phyloP scores from a whole-genome alignment of 2,888 invertebrate genomes.

The Metacarcinus magister region DNA sequence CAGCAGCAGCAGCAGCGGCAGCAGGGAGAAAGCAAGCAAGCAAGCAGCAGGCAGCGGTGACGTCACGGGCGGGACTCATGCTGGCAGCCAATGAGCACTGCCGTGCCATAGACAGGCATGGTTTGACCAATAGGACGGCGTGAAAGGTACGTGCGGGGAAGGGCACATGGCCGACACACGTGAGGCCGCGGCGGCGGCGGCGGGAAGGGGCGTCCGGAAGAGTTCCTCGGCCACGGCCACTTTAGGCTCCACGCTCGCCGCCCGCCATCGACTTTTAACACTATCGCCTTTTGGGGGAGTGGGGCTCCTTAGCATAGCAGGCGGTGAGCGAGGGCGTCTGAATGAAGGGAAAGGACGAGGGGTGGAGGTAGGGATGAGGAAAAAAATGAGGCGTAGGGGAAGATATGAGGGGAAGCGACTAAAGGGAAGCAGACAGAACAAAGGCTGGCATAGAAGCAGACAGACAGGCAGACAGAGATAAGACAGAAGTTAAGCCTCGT shows the following conservation, averaged over 20 bases:
- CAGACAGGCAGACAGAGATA: background rate
- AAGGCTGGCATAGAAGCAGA: background rate
- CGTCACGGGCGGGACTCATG: background rate
- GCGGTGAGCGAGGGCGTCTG: background rate
- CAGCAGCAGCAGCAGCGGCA: conserved; percentile 22
- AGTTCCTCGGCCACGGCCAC: conserved; percentile 46
- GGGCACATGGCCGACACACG: conserved; percentile 46
- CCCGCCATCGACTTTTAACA: conserved; percentile 49
- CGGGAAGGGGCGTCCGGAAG: conserved; percentile 41
- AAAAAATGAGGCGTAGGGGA: background rate
- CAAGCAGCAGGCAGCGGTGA: background rate
- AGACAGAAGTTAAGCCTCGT: background rate
- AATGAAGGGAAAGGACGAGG: background rate
- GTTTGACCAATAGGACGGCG: conserved; percentile 31
- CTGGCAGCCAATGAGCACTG: background rate
- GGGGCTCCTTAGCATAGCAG: background rate
- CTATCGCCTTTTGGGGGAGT: background rate
- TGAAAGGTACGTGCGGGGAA: background rate
- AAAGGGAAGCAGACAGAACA: background rate
- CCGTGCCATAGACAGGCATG: background rate
- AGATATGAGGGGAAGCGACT: background rate
- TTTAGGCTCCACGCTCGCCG: conserved; percentile 29
- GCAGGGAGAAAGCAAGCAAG: conserved; percentile 8
- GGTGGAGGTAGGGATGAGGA: background rate
- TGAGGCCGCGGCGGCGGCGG: conserved; percentile 14